Evolutionary conservation across 2,113 vertebrate species (phyloP), one percentile per base, ranked within the genome.

Genomic region (Megatriorchis doriae): DNA sequence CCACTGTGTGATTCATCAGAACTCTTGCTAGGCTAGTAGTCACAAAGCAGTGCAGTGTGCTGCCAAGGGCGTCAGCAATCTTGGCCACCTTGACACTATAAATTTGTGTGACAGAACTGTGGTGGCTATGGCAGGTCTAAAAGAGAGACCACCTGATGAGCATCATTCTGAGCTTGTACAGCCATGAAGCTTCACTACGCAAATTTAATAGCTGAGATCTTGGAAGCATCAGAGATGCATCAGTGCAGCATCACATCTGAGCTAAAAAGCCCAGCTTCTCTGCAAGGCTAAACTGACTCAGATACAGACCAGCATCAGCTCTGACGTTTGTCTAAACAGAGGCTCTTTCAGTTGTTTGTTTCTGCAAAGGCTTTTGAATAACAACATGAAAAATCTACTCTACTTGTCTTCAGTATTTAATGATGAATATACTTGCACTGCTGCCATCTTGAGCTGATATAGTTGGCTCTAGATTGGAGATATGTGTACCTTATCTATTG

Each of bases 1-100:
- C 27, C 65, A 36, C 48, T 32, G 71, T 70, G 90, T 91, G 92
- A 94, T 91, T 94, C 87, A 90, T 93, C 93, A 71, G 68, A 78
- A n/a, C 80, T 42, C 83, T 80, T 62, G 72, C 48, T 78, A 81
- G 26, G 75, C 63, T n/a, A 11, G 52, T 52, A 63, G 50, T 91
- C 86, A 78, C 80, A 91, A 32, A 84, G 94, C 89, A 71, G 68
- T 23, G 65, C 86, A n/a, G 22, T 11, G 32, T 16, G 40, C 81
- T 96, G 90, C 92, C 96, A 91, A 53, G 82, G 42, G 66, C 48
- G 0, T 75, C 90, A 91, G 74, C 61, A 72, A 0, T 26, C 84
- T 80, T 90, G 94, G 90, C 43, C 71, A 79, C 74, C 25, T 95
- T 52, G 58, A 40, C 65, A 17, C 25, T 29, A 3, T 27, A 18